Evolutionary conservation across 2,113 vertebrate genomes (phyloP), one percentile per base, ranked within the genome.

Genomic region (Brachyistius frenatus): DNA sequence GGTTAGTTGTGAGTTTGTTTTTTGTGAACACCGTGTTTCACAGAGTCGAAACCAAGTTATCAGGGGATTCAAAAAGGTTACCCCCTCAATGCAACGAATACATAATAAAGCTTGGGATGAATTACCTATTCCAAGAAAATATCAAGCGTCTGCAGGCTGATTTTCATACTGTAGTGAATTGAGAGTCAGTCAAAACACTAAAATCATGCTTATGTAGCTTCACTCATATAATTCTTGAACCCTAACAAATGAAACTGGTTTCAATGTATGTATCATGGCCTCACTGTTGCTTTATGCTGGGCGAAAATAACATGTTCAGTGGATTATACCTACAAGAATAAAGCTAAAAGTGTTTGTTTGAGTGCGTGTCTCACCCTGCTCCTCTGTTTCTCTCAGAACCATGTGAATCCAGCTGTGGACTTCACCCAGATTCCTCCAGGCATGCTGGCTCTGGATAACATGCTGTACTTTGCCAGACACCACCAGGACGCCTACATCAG

Each of bases 401-500:
- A 99, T 4, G 98, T 99, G 83, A 99, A 99, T 92, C 98, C 98
- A 9, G 98, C 98, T 2, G 95, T 99, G 96, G 98, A 99, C 93
- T 99, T 99, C 77, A 99, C 97, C 0, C 98, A 98, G 95, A 99
- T 98, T 5, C 98, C 98, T 89, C 98, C 98, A 2, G 98, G 98
- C 76, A 99, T 99, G 98, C 80, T 99, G 62, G 98, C 98, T 71
- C 94, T 99, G 0, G 98, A 99, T 93, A 98, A 99, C 87, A 99
- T 99, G 98, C 90, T 99, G 33, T 99, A 99, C 89, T 99, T 99
- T 0, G 97, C 98, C 76, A 97, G 96, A 75, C 96, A 99, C 80
- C 97, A 99, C 60, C 98, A 99, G 87, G 98, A 99, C 54, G 95
- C 97, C 36, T 99, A 99, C 75, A 96, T 99, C 89, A 94, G 98